Evolutionary conservation across 2,797 vertebrate genomes (phyloP), one percentile per base, ranked within the genome.

Genomic region (Cichlasoma orientale): DNA sequence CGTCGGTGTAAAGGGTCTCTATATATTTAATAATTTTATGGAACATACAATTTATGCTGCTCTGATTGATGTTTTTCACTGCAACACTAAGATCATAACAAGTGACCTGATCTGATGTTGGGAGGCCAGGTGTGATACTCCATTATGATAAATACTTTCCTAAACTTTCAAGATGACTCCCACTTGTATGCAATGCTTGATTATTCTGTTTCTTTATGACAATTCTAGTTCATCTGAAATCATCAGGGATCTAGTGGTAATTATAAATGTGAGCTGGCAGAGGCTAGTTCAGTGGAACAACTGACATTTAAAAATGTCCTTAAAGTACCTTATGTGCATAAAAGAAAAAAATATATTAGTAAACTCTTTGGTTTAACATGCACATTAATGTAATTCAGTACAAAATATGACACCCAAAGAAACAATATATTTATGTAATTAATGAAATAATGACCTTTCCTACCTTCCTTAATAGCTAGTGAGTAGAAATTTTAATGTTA

Each of bases 311-410:
- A 71, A 87, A 68, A 50, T 29, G 25, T 50, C 25, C 63, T 50
- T 68, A 78, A 77, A 87, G 69, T 80, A 81, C 75, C 71, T 50
- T 74, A 82, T 91, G 86, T 92, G 91, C 90, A 90, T 88, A 80
- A 88, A 89, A 73, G 80, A 94, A 81, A 77, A 29, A 66, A 47
- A 31, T 31, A 44, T 69, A 83, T 56, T 90, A 85, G 84, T 74
- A 85, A 91, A 92, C 87, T 96, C 95, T 96, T 96, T 96, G 95
- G 95, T 95, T 94, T 91, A 88, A 95, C 91, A 93, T 93, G 92
- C 91, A 94, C 89, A 78, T 86, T 78, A 84, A 91, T 83, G 79
- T 80, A 90, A 86, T 75, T 79, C 70, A 82, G 69, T 50, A 56
- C 77, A 80, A 88, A 85, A 88, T 74, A 76, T 72, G 72, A 89